Conservation (phyloP, 1,140 invertebrate species). For the Caerostris extrusa region DNA sequence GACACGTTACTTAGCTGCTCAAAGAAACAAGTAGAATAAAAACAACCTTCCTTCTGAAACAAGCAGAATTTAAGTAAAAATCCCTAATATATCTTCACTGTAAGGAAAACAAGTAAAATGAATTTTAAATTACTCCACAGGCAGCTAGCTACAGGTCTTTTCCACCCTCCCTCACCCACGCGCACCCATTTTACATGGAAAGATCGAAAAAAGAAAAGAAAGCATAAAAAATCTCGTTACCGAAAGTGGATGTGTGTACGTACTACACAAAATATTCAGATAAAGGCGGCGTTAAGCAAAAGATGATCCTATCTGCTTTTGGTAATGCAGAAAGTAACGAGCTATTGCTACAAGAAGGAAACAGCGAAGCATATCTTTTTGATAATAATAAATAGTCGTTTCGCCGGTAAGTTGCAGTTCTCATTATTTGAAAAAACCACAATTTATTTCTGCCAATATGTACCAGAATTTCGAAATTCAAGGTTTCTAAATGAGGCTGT, state of each 20-base stretch:
- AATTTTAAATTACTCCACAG: background rate
- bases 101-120: constrained; percentile 12
- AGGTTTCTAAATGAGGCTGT: background rate
- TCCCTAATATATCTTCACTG: constrained; percentile 6
- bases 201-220: background rate
- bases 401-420: constrained; percentile 34
- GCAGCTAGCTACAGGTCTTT: constrained; percentile 23
- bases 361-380: background rate
- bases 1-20: too few relatives aligned
- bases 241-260: constrained; percentile 5
- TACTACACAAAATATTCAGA: constrained; percentile 25
- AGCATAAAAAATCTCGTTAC: constrained; percentile 1
- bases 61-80: background rate
- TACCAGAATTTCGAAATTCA: background rate
- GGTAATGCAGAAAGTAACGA: constrained; percentile 17
- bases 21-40: too few relatives aligned
- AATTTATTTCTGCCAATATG: constrained; percentile 38
- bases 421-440: constrained; percentile 28
- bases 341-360: background rate
- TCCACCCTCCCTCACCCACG: background rate
- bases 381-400: background rate
- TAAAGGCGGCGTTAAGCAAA: constrained; percentile 36
- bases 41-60: too few relatives aligned
- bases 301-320: background rate
- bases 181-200: background rate